A percentile compares a stretch with the other conserved stretches of the same genome.
phyloP scores from a whole-genome alignment of 92 coral and sea anemone genomes.

The Heliopora coerulea region DNA sequence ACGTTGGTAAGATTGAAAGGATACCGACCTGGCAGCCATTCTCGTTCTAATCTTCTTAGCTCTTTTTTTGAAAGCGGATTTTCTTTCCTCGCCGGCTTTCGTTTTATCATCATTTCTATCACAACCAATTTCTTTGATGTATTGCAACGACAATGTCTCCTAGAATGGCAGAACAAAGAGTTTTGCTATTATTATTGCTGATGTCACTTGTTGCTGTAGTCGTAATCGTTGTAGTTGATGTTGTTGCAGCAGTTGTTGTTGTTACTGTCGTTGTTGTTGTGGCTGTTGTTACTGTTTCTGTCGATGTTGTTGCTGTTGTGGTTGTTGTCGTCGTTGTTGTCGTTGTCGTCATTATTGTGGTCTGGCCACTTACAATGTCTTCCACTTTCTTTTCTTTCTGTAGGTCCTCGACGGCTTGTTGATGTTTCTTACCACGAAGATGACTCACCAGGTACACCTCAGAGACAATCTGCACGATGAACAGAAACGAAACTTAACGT shows the following conservation, averaged over 20 bases:
- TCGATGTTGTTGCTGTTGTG: not conserved
- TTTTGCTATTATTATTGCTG: too few species aligned
- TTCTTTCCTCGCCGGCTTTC: conserved; percentile 78
- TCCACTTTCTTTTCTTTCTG: conserved; percentile 65
- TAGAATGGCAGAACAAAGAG: too few species aligned
- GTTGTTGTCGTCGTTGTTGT: not conserved
- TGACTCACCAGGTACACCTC: conserved; percentile 95
- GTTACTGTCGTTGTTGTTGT: conserved; percentile 7
- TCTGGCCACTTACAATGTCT: conserved; percentile 13
- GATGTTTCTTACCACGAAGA: conserved; percentile 88
- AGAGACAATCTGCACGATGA: conserved; percentile 72
- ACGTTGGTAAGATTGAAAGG: too few species aligned
- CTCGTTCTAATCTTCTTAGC: conserved; percentile 94
- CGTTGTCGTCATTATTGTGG: not conserved
- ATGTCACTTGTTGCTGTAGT: not conserved
- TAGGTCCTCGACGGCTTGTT: conserved; percentile 68
- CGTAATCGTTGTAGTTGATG: not conserved
- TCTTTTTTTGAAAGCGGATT: conserved; percentile 84
- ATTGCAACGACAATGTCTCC: conserved; percentile 87
- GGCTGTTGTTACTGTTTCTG: not conserved
- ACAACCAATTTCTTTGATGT: conserved; percentile 82
- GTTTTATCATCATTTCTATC: conserved; percentile 78
- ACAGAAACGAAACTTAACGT: not conserved
- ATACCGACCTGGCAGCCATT: conserved; percentile 87
- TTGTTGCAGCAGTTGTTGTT: not conserved